Conservation (phyloP, 1,140 invertebrate genomes). For the Linepithema humile region DNA sequence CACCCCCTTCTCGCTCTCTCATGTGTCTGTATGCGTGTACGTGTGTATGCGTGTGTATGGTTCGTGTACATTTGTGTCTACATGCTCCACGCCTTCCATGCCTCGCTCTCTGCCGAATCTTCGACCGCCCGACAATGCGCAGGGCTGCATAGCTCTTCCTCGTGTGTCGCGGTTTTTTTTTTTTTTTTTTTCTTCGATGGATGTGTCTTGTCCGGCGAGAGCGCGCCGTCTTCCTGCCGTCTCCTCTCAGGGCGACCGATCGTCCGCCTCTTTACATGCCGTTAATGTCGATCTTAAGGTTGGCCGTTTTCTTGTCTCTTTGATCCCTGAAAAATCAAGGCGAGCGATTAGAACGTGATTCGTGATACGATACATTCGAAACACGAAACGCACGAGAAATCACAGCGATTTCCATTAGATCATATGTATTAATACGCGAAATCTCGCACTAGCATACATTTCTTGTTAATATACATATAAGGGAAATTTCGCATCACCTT, state of each 20-base stretch:
- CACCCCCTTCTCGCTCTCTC: not conserved
- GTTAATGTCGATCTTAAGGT: constrained; percentile 86
- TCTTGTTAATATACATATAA: not conserved
- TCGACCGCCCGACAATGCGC: not conserved
- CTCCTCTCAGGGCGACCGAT: constrained; percentile 3
- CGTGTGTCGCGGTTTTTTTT: not conserved
- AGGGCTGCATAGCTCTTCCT: constrained; percentile 13
- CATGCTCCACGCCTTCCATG: constrained; percentile 5
- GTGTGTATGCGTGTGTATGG: not conserved
- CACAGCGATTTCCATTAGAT: not conserved
- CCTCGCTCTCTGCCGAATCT: not conserved
- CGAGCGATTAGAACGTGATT: constrained; percentile 48
- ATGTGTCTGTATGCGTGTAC: not conserved
- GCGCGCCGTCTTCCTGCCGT: not conserved
- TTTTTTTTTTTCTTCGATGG: not conserved
- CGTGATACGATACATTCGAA: not conserved
- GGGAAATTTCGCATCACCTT: constrained; percentile 33
- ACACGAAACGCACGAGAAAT: not conserved
- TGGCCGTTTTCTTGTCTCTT: constrained; percentile 90
- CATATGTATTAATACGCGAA: not conserved
- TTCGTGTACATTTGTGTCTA: constrained; percentile 25
- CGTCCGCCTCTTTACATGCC: constrained; percentile 77
- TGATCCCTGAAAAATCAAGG: constrained; percentile 85
- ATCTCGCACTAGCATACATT: not conserved
- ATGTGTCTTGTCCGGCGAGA: constrained; percentile 21